Evolutionary conservation across 2,797 vertebrate genomes (phyloP).

Genomic region (Gallinago stenura): DNA sequence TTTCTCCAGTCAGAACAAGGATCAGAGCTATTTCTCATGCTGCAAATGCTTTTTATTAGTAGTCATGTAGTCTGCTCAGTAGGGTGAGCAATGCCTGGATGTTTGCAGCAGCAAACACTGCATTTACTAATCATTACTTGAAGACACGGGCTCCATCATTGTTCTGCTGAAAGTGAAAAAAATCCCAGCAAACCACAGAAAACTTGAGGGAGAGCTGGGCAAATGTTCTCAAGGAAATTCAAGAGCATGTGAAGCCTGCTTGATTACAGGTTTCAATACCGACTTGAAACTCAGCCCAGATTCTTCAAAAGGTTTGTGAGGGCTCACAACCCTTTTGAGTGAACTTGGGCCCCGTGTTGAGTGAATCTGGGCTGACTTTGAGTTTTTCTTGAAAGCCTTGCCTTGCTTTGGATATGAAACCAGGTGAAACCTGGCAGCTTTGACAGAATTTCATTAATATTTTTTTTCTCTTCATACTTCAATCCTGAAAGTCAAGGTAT

Average conservation of each 20-base stretch:
- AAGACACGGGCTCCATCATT: background rate
- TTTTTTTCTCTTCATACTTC: background rate
- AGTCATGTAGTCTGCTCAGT: background rate
- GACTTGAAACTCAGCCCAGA: constrained; percentile 49
- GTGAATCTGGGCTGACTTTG: constrained; percentile 2
- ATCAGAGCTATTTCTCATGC: background rate
- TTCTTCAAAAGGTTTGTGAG: constrained; percentile 30
- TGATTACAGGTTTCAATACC: constrained; percentile 15
- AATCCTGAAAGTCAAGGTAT: background rate
- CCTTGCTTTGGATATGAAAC: constrained; percentile 13
- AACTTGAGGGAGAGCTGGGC: background rate
- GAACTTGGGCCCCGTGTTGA: constrained; percentile 42
- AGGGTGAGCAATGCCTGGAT: background rate
- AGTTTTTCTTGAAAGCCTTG: constrained; percentile 26
- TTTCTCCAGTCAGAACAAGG: background rate
- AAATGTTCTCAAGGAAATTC: constrained; percentile 37
- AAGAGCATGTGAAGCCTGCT: background rate
- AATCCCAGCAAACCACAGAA: constrained; percentile 6
- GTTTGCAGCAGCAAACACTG: background rate
- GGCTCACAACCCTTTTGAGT: background rate
- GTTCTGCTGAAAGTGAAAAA: background rate
- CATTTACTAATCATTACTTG: background rate
- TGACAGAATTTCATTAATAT: background rate
- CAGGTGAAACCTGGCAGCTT: constrained; percentile 17
- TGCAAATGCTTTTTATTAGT: background rate